Conservation (phyloP, 2,797 vertebrate species). For the Arremon aurantiirostris region DNA sequence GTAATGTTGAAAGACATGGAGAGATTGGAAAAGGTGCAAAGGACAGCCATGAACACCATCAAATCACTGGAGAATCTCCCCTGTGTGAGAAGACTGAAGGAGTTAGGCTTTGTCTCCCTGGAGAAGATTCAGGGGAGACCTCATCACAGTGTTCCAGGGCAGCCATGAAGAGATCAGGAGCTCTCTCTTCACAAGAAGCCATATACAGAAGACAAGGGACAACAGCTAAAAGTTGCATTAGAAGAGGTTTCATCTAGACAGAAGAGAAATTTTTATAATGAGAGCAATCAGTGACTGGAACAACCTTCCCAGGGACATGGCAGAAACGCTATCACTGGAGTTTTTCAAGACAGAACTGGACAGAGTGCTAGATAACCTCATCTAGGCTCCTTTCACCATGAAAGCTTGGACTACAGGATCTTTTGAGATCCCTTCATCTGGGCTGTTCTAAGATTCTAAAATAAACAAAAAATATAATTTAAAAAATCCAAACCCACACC, state of each 20-base stretch:
- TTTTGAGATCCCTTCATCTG: background rate
- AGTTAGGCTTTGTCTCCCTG: background rate
- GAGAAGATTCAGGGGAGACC: background rate
- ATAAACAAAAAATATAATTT: background rate
- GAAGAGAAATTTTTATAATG: background rate
- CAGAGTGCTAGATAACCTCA: background rate
- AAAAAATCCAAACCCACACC: background rate
- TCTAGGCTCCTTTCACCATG: background rate
- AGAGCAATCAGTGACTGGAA: background rate
- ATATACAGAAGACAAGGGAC: background rate
- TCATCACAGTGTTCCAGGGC: background rate
- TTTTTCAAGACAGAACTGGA: background rate
- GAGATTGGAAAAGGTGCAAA: background rate
- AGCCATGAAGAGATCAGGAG: background rate
- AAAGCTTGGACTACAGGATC: background rate
- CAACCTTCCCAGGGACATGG: background rate
- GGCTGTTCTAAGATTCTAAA: background rate
- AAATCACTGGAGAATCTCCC: background rate
- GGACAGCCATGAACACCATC: background rate
- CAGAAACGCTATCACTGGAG: background rate
- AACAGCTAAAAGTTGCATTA: background rate
- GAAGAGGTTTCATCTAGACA: background rate
- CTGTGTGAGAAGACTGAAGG: background rate
- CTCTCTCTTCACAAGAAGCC: background rate
- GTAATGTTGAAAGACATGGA: background rate